These are phyloP conservation scores for Ormyrus pomaceus DNA, from an alignment of 2,888 invertebrate genomes.

Conservation along the genomic window DNA sequence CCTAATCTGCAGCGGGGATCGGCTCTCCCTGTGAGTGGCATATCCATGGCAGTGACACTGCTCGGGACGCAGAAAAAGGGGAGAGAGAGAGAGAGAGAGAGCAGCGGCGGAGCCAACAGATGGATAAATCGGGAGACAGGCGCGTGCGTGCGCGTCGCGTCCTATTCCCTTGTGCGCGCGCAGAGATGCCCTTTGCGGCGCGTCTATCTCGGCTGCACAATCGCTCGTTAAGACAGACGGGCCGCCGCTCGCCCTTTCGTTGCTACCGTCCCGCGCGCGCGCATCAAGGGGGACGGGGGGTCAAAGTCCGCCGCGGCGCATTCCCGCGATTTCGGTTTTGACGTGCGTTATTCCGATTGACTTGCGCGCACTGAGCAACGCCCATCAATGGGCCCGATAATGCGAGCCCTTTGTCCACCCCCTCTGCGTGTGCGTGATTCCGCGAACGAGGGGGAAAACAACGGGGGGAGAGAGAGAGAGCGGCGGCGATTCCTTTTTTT, in stretches of 20 bases:
- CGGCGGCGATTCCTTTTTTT: too few relatives aligned
- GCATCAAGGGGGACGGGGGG: background rate
- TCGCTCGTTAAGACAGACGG: slow-evolving; percentile 64
- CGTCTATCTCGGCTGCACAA: slow-evolving; percentile 58
- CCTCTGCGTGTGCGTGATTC: slow-evolving; percentile 13
- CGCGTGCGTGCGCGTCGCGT: background rate
- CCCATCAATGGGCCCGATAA: slow-evolving; percentile 50
- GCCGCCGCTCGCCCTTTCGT: slow-evolving; percentile 29
- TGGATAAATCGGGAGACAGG: slow-evolving; percentile 45
- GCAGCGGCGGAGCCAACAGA: slow-evolving; percentile 7
- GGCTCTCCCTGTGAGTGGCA: slow-evolving; percentile 7
- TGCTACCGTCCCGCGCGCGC: background rate
- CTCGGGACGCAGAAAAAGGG: background rate
- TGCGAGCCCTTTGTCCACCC: slow-evolving; percentile 2
- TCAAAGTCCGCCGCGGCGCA: background rate
- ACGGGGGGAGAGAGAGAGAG: too few relatives aligned
- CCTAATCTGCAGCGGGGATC: slow-evolving; percentile 15
- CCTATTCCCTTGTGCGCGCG: background rate
- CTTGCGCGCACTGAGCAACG: slow-evolving; percentile 21
- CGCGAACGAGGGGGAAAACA: slow-evolving; percentile 34
- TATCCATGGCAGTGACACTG: slow-evolving; percentile 34
- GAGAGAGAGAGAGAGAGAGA: background rate
- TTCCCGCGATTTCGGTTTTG: slow-evolving; percentile 46
- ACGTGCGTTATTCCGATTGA: slow-evolving; percentile 49
- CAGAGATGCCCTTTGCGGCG: background rate